A percentile compares a stretch with the other conserved stretches of the same genome.
phyloP scores from a whole-genome alignment of 2,113 vertebrate species.

The Heliornis fulica region DNA sequence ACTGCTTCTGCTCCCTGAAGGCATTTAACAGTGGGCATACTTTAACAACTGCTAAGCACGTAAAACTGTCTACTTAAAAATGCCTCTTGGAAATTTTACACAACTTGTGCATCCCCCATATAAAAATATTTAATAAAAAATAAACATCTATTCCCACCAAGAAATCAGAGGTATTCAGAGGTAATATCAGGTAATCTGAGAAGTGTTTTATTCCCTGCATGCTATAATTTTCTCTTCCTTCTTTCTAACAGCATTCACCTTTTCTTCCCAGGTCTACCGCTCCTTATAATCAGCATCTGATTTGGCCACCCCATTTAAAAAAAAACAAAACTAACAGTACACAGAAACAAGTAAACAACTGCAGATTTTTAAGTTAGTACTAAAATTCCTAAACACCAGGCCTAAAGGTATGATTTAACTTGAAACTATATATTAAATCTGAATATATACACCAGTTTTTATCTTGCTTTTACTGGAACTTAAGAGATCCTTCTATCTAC shows the following conservation, averaged over 20 bases:
- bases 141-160: background rate
- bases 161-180: background rate
- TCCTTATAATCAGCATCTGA: background rate
- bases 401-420: background rate
- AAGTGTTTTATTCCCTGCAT: background rate
- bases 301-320: background rate
- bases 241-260: background rate
- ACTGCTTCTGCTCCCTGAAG: background rate
- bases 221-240: background rate
- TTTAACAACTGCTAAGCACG: background rate
- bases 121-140: fast-evolving
- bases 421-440: background rate
- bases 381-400: background rate
- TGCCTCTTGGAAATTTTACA: background rate
- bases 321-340: background rate
- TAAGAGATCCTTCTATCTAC: background rate
- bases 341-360: background rate
- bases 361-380: background rate
- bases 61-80: background rate
- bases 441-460: background rate
- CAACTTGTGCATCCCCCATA: background rate
- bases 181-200: background rate
- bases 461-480: background rate
- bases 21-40: background rate
- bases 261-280: background rate